Base-by-base conservation (phyloP, 2,888 invertebrate species). In the Hemicrepidius hirtus region DNA sequence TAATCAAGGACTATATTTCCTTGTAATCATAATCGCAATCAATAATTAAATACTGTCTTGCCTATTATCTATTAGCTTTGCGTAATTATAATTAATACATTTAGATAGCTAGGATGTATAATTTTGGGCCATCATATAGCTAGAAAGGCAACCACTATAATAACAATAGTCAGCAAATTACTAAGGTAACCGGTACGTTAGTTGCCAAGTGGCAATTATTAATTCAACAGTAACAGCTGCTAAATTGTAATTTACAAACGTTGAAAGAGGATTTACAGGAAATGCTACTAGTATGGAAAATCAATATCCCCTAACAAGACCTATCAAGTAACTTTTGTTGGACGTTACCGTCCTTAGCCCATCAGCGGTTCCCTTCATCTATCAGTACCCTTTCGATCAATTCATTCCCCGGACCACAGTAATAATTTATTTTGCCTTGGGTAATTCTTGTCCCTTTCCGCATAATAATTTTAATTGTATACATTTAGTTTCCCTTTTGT, bases 301-400 rank as follows among this genome's bases (percentile, higher is more conserved):
- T 44, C 44, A 18, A 44, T 44, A 44, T 5, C 13, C n/a, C 44
- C 16, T 44, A 44, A 18, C 13, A 44, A 44, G 44, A 18, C 18
- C 44, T 18, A 44, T 44, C 16, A 16, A 13, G 16, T 18, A 44
- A 44, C 16, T 44, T 44, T 44, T 44, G 44, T 7, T 18, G 16
- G 18, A 32, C 32, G 18, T 5, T 18, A 44, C 16, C 18, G 44
- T 44, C 5, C 18, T 44, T 44, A 44, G 18, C 16, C 49, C n/a
- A 49, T 24, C 21, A 49, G 20, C 49, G 49, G 24, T 49, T 46
- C 21, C 49, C 21, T 24, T 49, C 49, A 49, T 49, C 49, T 49
- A 24, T 49, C 21, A 49, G 20, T 49, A 49, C 24, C 24, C 20
- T 24, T 49, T 20, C 20, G 49, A 20, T 49, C 21, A 49, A 21